Evolutionary conservation across 1,140 invertebrate genomes (phyloP).

Genomic region (Solen grandis): DNA sequence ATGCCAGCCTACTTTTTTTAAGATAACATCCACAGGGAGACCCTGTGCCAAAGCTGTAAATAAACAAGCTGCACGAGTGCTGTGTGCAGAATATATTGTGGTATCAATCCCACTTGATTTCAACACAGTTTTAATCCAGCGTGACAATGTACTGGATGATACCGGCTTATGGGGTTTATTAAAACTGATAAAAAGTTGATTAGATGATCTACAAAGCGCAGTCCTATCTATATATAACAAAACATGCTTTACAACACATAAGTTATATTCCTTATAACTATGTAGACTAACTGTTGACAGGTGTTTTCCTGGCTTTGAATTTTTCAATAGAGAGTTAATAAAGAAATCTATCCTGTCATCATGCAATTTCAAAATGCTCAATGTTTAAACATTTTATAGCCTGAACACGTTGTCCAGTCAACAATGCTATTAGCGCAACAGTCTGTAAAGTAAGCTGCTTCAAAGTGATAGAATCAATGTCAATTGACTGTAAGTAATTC

Average conservation of each 20-base stretch:
- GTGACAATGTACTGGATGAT: not conserved
- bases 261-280: not conserved
- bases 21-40: too few species aligned
- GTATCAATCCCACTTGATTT: not conserved
- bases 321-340: not conserved
- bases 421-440: not conserved
- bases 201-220: not conserved
- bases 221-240: not conserved
- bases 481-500: not conserved
- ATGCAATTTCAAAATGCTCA: not conserved
- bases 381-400: not conserved
- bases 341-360: not conserved
- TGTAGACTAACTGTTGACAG: not conserved
- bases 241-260: not conserved
- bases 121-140: not conserved
- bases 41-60: too few species aligned
- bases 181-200: not conserved
- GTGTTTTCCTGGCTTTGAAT: not conserved
- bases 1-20: too few species aligned
- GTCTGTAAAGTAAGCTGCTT: not conserved
- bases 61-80: not conserved
- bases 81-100: not conserved
- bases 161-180: not conserved
- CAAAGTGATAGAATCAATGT: not conserved
- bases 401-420: not conserved